Evolutionary conservation across 2,797 vertebrate genomes (phyloP), one percentile per base, ranked within the genome.

Genomic region (Enteromius mattozi): DNA sequence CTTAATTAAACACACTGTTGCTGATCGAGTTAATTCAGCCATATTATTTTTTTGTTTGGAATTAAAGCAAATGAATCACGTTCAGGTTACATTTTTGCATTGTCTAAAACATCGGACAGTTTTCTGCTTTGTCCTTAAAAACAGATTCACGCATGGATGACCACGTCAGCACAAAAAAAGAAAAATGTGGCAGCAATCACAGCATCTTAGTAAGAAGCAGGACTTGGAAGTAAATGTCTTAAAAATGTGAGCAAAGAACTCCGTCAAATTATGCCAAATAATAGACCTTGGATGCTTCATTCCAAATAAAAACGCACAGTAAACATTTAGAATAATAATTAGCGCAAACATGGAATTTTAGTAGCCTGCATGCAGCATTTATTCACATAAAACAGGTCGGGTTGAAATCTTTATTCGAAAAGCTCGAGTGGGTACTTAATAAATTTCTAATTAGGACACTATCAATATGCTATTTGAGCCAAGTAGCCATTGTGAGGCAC

Each of bases 381-480:
- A 95, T 95, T 96, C 96, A 96, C 96, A 96, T 96, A 96, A 95
- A 96, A 96, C 95, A 94, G 94, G 89, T 90, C 88, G 94, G 95
- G 94, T 96, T 98, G 96, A 98, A 98, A 98, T 98, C 97, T 98
- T 98, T 96, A 98, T 98, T 96, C 96, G 93, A 91, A 93, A 96
- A 95, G 96, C 96, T 94, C 95, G 93, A 94, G 93, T 96, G 93
- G 92, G 94, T 94, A 97, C 97, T 98, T 98, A 97, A 98, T 98
- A 97, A 97, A 97, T 97, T 97, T 97, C 96, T 97, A 98, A 99
- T 99, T 98, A 98, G 97, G 96, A 97, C 97, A 97, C 95, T 96
- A 97, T 98, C 97, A 97, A 96, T 96, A 95, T 95, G 96, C 96
- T 95, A 96, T 96, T 97, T 96, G 96, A 96, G 95, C 96, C 92